phyloP scores from a whole-genome alignment of 53 echinoderm and acorn worm genomes.

The Echinarachnius parma region DNA sequence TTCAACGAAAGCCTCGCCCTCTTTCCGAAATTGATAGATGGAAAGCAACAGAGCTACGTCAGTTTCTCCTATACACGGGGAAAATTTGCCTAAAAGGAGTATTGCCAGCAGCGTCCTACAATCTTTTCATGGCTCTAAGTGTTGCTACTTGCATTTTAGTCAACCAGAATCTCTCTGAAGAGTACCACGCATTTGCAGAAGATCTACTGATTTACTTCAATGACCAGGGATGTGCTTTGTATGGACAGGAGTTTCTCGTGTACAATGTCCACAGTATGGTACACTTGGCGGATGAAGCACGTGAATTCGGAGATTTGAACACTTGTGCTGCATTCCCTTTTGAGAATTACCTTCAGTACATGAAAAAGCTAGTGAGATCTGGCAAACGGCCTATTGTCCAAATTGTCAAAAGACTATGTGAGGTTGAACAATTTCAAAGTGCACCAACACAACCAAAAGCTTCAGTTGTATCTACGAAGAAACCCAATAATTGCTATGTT shows the following conservation, averaged over 20 bases:
- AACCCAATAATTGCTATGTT: constrained; percentile 59
- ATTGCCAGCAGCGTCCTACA: constrained; percentile 36
- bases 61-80: constrained; percentile 65
- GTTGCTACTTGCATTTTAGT: constrained; percentile 56
- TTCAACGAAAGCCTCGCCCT: constrained; percentile 56
- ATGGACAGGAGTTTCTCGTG: constrained; percentile 65
- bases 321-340: constrained; percentile 64
- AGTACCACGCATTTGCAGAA: constrained; percentile 51
- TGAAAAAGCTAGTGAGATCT: constrained; percentile 64
- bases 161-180: constrained; percentile 17
- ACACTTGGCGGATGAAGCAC: constrained; percentile 68
- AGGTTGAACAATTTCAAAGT: constrained; percentile 43
- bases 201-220: constrained; percentile 53
- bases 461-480: constrained; percentile 43
- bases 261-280: constrained; percentile 75
- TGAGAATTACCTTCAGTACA: constrained; percentile 60
- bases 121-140: constrained; percentile 64
- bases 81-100: constrained; percentile 53
- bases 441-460: constrained; percentile 17
- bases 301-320: constrained; percentile 47
- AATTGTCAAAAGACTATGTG: constrained; percentile 51
- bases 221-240: constrained; percentile 53
- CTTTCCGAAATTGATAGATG: constrained; percentile 61
- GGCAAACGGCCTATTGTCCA: constrained; percentile 58
- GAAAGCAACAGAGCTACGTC: constrained; percentile 66